Base-by-base conservation (phyloP, 2,797 vertebrate species). In the Orestias chungarensis region DNA sequence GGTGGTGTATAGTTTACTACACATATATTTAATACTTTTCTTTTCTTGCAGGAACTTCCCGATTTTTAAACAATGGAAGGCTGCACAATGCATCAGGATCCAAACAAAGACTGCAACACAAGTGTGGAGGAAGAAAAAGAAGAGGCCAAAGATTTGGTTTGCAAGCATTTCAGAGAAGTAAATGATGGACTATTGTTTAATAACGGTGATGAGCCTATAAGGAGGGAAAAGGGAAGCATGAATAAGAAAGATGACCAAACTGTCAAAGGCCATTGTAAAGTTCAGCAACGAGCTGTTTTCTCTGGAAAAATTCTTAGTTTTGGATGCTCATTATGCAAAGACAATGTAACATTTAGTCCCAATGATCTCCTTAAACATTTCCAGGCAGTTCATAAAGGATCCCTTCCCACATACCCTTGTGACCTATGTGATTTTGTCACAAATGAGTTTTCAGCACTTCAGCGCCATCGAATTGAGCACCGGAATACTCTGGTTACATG, bases 291-390 rank as follows among this genome's bases (percentile, higher is more conserved):
- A 31, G 93, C 95, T 46, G 95, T 96, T 89, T 96, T 96, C 91
- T 93, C 96, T 81, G 97, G 96, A 70, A 99, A 99, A 89, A 94
- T 99, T 82, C 93, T 99, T 57, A 97, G 96, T 90, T 99, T 99
- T 86, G 95, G 90, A 68, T 99, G 98, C 88, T 96, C 95, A 0
- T 96, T 97, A 86, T 99, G 98, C 89, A 96, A 92, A 88, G 96
- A 96, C 71, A 94, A 94, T 66, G 86, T 91, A 78, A 95, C 93
- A 10, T 99, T 98, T 70, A 99, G 97, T 81, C 98, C 98, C 64
- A 99, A 99, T 82, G 97, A 99, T 90, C 94, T 99, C 52, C 95
- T 97, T 65, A 99, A 99, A 89, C 98, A 99, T 92, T 99, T 98
- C 87, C 94, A 94, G 88, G 94, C 94, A 52, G 91, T 93, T 81